Evolutionary conservation across 2,113 vertebrate genomes (phyloP), one percentile per base, ranked within the genome.

Genomic region (Monarcha castaneiventris): DNA sequence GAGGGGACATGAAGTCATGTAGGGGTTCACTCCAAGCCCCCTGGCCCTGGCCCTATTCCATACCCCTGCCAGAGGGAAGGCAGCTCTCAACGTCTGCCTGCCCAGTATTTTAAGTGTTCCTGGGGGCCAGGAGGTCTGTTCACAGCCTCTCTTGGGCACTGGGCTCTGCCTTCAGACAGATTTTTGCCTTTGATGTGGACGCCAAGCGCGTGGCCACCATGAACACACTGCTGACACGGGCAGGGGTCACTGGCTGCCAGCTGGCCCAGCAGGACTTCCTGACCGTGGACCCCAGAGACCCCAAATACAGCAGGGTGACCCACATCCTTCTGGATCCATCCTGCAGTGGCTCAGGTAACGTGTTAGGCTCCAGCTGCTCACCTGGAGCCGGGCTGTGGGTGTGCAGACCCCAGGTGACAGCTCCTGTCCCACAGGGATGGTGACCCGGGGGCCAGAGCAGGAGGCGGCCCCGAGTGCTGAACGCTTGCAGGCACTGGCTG

Each of bases 111-210:
- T 13, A 39, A n/a, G 51, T 32, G 32, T 68, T 72, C 55, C 35
- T 16, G 20, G n/a, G 33, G 39, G 33, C 67, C 2, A 4, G 27
- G 52, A 0, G 1, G 41, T 54, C 10, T n/a, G 10, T 39, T 92
- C 15, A 87, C 1, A 0, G 9, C 18, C 12, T 88, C 13, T 72
- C 18, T 33, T 46, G 63, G 44, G 49, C 0, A 0, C 63, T 5
- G 49, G 15, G 55, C n/a, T 90, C 32, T 82, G 19, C 62, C 20
- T 72, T 43, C 88, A 99, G 99, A 77, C 98, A 97, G 89, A 97
- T 99, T 92, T 99, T 99, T 87, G 99, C 99, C 25, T 99, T 99
- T 18, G 99, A 99, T 18, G 90, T 99, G 90, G 99, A 99, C 78
- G 97, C 98, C 32, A 99, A 98, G 93, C 98, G 99, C 7, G 89